A percentile compares a stretch with the other conserved stretches of the same genome.
Evolutionary conservation across 2,113 vertebrate species (phyloP).

Genomic region (Danio rerio): DNA sequence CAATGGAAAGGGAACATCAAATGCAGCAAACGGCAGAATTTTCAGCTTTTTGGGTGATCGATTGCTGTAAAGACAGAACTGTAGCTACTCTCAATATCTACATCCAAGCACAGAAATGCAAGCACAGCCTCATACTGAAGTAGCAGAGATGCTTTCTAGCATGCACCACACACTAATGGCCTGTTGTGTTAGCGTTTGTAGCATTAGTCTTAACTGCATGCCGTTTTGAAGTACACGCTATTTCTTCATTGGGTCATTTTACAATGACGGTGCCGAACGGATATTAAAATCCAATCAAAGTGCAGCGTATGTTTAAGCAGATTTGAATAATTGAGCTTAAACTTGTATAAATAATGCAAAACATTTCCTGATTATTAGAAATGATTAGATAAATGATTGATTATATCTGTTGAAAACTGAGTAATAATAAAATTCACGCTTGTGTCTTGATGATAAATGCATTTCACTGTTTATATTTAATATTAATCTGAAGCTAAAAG

Average conservation of each 20-base stretch:
- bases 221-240: neutral
- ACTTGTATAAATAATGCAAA: neutral
- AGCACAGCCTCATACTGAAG: conserved; percentile 1
- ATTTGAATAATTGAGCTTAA: neutral
- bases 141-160: neutral
- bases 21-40: neutral
- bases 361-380: too few relatives aligned
- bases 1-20: neutral
- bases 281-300: neutral
- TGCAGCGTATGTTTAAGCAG: neutral
- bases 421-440: too few relatives aligned
- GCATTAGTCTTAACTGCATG: neutral
- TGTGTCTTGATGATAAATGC: neutral
- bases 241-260: conserved; percentile 15
- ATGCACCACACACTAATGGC: neutral
- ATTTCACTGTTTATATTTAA: neutral
- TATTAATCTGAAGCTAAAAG: neutral
- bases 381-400: too few relatives aligned
- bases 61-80: conserved; percentile 18
- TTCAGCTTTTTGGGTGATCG: neutral
- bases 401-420: too few relatives aligned
- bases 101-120: conserved; percentile 12
- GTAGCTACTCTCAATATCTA: conserved; percentile 18
- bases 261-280: neutral
- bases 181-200: neutral